Evolutionary conservation across 2,888 invertebrate species (phyloP), one percentile per base, ranked within the genome.

Genomic region (Watsonalla cultraria): DNA sequence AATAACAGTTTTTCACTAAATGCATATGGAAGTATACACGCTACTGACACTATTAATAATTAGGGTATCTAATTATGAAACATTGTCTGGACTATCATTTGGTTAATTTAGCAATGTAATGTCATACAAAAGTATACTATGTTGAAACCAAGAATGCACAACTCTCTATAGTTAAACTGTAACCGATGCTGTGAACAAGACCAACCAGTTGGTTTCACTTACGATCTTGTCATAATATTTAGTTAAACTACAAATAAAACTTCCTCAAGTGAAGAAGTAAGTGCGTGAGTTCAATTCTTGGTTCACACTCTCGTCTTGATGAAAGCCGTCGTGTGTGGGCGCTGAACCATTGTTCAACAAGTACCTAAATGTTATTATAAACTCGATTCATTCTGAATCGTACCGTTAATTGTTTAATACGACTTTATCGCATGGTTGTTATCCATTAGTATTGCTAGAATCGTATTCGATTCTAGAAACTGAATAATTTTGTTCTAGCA

Each of bases 261-360:
- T 60, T 49, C 37, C 37, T 39, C 35, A 8, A 13, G 13, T 42
- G 2, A 42, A 42, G 42, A 37, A 7, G 37, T 37, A 8, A 37
- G 37, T 42, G 9, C 14, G 7, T 7, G 55, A 64, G 61, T 53
- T 52, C 54, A 51, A 63, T 66, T 67, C 67, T 63, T 55, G 58
- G 58, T 53, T 65, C 54, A 53, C 50, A 55, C 59, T 62, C 53
- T 63, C 68, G 56, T 60, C 42, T 42, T 42, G 37, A 15, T 39
- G 15, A 37, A 37, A 65, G 55, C 54, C 62, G 62, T 54, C 53
- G 57, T 70, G 73, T 74, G 68, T 71, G 73, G 74, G 66, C 74
- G 55, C 56, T 53, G 55, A 46, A 57, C 63, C 56, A 75, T 72
- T 73, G 73, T 75, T 66, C 61, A 65, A 68, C 55, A 59, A 60